phyloP scores from a whole-genome alignment of 2,113 vertebrate genomes.

The Salvelinus alpinus region DNA sequence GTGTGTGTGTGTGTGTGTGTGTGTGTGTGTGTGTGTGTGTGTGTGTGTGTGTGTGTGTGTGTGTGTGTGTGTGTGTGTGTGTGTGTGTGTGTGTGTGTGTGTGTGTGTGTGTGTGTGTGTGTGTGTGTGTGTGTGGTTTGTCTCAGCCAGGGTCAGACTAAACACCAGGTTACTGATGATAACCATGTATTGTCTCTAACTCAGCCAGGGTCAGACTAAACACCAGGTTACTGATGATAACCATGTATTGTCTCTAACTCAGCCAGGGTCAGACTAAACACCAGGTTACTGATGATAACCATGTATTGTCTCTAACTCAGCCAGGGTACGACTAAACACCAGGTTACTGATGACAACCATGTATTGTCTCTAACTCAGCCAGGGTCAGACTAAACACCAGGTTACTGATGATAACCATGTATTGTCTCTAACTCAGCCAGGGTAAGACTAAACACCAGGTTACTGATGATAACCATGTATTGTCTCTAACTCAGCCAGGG shows the following conservation, averaged over 20 bases:
- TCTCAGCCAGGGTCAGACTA: background rate
- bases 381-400: too few species aligned
- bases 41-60: constrained; percentile 23
- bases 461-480: too few species aligned
- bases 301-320: too few species aligned
- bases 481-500: too few species aligned
- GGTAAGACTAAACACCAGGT: too few species aligned
- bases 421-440: too few species aligned
- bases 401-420: too few species aligned
- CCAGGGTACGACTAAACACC: too few species aligned
- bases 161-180: background rate
- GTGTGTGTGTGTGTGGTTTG: constrained; percentile 12
- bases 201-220: background rate
- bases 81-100: constrained; percentile 18
- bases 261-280: too few species aligned
- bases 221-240: background rate
- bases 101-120: constrained; percentile 10
- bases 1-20: constrained; percentile 30
- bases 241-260: too few species aligned
- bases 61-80: background rate
- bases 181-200: background rate
- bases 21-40: constrained; percentile 24
- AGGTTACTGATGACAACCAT: background rate
- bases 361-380: too few species aligned
- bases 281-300: too few species aligned